phyloP scores from a whole-genome alignment of 2,888 invertebrate species.

The Drymonia ruficornis region DNA sequence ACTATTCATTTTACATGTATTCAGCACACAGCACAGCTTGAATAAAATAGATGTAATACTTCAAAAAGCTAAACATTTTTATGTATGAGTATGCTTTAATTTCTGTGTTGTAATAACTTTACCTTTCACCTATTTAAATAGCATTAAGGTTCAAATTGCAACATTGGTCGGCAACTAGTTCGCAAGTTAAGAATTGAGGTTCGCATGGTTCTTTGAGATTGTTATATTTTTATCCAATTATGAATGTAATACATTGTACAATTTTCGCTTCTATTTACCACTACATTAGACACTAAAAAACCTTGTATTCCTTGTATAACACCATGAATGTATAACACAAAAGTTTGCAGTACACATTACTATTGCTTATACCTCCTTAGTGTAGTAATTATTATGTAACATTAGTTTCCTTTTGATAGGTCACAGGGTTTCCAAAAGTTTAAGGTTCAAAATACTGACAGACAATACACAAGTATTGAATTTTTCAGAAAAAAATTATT shows the following conservation, averaged over 20 bases:
- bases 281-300: not conserved
- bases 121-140: no score
- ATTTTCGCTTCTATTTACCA: not conserved
- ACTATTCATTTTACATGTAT: not conserved
- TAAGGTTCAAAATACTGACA: not conserved
- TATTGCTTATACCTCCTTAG: not conserved
- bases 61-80: no score
- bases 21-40: not conserved
- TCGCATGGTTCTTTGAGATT: not conserved
- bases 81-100: no score
- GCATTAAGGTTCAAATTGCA: not conserved
- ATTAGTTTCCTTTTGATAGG: not conserved
- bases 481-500: not conserved
- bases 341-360: not conserved
- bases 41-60: no score
- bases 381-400: not conserved
- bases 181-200: not conserved
- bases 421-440: not conserved
- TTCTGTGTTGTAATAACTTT: no score
- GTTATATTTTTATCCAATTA: no score
- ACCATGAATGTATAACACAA: not conserved
- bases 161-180: not conserved
- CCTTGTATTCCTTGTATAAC: no score
- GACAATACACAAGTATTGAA: not conserved
- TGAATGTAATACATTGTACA: not conserved